phyloP scores from a whole-genome alignment of 2,888 invertebrate species.

The Chorisops tibialis region DNA sequence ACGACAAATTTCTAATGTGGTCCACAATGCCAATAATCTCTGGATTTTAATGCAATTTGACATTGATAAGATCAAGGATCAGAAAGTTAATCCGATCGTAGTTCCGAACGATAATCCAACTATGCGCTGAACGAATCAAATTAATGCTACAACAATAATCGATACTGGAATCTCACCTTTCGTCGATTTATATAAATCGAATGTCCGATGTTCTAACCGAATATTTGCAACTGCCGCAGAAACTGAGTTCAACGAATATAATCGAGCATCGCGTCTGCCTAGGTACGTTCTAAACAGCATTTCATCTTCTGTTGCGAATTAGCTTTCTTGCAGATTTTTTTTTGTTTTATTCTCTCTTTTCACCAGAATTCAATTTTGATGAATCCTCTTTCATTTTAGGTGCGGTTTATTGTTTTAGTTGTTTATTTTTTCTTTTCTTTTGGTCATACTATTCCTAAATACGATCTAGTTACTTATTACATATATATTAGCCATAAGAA shows the following conservation, averaged over 20 bases:
- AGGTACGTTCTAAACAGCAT: constrained; percentile 41
- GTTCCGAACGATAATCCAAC: constrained; percentile 38
- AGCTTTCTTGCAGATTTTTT: too few relatives aligned
- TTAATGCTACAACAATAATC: constrained; percentile 39
- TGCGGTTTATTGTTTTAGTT: too few relatives aligned
- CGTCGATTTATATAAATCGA: background rate
- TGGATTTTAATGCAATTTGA: constrained; percentile 50
- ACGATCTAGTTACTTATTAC: too few relatives aligned
- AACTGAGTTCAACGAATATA: constrained; percentile 43
- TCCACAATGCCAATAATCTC: constrained; percentile 47
- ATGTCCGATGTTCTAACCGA: constrained; percentile 38
- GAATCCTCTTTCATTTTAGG: too few relatives aligned
- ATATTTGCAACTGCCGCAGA: constrained; percentile 15
- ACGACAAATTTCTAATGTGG: constrained; percentile 44
- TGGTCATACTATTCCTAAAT: too few relatives aligned
- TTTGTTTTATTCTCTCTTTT: too few relatives aligned
- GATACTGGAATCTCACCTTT: constrained; percentile 11
- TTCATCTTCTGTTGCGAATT: constrained; percentile 40
- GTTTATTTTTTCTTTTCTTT: too few relatives aligned
- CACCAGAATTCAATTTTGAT: too few relatives aligned
- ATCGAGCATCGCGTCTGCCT: constrained; percentile 44
- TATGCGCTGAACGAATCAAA: constrained; percentile 41
- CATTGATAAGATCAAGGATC: constrained; percentile 46
- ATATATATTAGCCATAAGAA: too few relatives aligned
- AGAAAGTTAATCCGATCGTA: constrained; percentile 41